Percentiles rank a stretch among this genome's conserved stretches.
Conservation (phyloP, 2,888 invertebrate genomes). For the Scrobipalpa atriplicella region DNA sequence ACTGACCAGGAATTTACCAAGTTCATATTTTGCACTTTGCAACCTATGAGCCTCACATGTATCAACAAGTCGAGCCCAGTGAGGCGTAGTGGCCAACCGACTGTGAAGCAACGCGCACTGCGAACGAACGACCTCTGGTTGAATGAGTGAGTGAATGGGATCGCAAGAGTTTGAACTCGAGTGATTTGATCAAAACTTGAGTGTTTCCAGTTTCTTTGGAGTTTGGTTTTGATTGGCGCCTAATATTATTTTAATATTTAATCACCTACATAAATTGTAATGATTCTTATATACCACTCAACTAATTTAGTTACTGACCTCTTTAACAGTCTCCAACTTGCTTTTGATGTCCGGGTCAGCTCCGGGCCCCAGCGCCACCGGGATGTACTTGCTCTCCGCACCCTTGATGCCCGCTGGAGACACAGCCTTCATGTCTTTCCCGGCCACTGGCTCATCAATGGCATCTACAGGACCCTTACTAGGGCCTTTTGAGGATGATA, state of each 20-base stretch:
- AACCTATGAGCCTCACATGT: slow-evolving; percentile 10
- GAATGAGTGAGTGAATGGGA: slow-evolving; percentile 13
- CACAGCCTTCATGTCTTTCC: slow-evolving; percentile 53
- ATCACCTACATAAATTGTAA: too few species aligned
- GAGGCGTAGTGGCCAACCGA: slow-evolving; percentile 2
- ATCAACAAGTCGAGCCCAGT: slow-evolving; percentile 12
- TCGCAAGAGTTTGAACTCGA: not conserved
- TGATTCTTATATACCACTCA: too few species aligned
- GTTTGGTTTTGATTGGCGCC: too few species aligned
- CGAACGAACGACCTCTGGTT: slow-evolving; percentile 16
- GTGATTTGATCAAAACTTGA: not conserved
- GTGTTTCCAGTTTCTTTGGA: too few species aligned
- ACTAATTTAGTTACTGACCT: slow-evolving; percentile 87
- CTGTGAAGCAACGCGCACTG: slow-evolving; percentile 15
- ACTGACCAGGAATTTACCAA: too few species aligned
- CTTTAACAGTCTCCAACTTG: slow-evolving; percentile 92
- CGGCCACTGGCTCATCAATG: slow-evolving; percentile 62
- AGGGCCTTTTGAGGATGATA: slow-evolving; percentile 74
- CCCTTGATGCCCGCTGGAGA: slow-evolving; percentile 60
- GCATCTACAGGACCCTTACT: slow-evolving; percentile 71
- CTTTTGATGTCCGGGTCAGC: slow-evolving; percentile 87
- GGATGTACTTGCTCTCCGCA: slow-evolving; percentile 63
- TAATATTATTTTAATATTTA: too few species aligned
- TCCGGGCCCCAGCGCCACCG: slow-evolving; percentile 84
- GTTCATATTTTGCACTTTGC: not conserved